Evolutionary conservation across 35 echinoderm and acorn worm species (phyloP), one percentile per base, ranked within the genome.

Genomic region (Holothuria glaberrima): DNA sequence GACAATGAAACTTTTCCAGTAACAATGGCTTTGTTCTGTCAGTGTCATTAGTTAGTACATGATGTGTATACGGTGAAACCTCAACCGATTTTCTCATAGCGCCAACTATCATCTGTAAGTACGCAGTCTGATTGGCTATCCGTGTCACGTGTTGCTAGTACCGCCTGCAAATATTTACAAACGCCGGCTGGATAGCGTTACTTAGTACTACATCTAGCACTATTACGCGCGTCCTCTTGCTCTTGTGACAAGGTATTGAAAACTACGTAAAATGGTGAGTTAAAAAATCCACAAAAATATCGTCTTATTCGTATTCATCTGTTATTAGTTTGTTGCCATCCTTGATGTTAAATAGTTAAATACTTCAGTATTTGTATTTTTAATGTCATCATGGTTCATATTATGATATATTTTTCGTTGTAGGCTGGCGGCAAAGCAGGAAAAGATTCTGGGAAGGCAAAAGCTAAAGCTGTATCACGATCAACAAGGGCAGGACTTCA

Each of bases 341-440:
- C 80, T 30, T 28, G 21, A 28, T 61, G 26, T 30, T 61, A 19
- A 84, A 61, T 17, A 12, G 24, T 69, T 18, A 69, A 33, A 69
- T 38, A 33, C 24, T n/a, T 10, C 21, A 50, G 50, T 20, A 27
- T 50, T n/a, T 48, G 3, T 31, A 33, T 61, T 64, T 61, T 28
- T 24, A 61, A 21, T 84, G 9, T 61, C 59, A 84, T 61, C 16
- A 10, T 86, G 2, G 45, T 48, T 21, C 5, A n/a, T 35, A 30
- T 87, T 87, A 36, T 2, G 19, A 20, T 33, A 57, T 68, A 66
- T 88, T 80, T 89, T 41, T 66, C 65, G 52, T 88, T 91, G 24
- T 69, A 99, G 97, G 97, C 97, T 68, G 97, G 97, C 80, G 97
- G 97, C 52, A 99, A 99, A 99, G 97, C 97, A 90, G 97, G 97